A percentile compares a stretch with the other conserved stretches of the same genome.
Evolutionary conservation across 2,113 vertebrate species (phyloP).

Genomic region (Thamnophis sirtalis): DNA sequence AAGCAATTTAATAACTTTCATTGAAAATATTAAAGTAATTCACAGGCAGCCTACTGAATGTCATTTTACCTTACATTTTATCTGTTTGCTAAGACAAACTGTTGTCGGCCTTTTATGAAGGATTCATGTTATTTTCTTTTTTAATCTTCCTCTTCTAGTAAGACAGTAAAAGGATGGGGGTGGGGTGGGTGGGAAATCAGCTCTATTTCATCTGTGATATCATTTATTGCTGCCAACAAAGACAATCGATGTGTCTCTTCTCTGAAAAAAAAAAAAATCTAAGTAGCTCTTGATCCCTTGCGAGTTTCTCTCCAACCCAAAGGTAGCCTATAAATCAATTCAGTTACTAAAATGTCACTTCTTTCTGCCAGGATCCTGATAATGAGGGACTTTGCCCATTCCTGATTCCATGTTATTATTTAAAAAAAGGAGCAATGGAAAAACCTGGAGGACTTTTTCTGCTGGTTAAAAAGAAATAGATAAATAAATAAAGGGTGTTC

Average conservation of each 20-base stretch:
- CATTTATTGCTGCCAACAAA: neutral
- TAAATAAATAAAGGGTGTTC: neutral
- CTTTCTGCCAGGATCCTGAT: neutral
- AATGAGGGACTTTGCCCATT: neutral
- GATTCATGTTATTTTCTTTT: neutral
- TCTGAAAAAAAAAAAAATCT: neutral
- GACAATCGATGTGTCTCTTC: neutral
- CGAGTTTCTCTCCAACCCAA: neutral
- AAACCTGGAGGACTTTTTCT: neutral
- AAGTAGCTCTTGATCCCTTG: neutral
- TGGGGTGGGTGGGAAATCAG: accelerated
- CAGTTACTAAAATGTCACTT: neutral
- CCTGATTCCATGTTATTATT: neutral
- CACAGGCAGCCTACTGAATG: neutral
- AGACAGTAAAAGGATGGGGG: neutral
- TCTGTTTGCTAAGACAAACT: neutral
- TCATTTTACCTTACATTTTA: neutral
- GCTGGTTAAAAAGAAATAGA: neutral
- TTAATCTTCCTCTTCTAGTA: neutral
- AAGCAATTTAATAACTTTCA: neutral
- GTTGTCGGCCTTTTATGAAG: neutral
- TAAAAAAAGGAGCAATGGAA: neutral
- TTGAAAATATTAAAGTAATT: neutral
- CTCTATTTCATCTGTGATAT: neutral
- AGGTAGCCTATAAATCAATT: neutral